Base-by-base conservation (phyloP, 2,888 invertebrate species). In the Neoscelio sp. region DNA sequence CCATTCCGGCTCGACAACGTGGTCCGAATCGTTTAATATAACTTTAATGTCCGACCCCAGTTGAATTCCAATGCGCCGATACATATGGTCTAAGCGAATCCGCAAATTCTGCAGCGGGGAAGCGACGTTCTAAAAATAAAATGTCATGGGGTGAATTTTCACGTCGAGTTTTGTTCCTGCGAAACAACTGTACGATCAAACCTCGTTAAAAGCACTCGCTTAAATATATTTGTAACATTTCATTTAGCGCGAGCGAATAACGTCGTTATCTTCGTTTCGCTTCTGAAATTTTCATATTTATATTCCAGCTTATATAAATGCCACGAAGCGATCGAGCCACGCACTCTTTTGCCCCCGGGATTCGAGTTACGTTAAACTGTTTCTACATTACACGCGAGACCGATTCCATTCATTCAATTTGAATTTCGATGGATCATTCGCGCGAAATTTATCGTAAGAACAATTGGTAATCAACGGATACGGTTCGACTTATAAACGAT, bases 131-230 rank as follows among this genome's bases (percentile, higher is more conserved):
- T 80, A 81, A 82, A 85, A 87, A 87, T 86, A 85, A 85, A 87
- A 83, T 82, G 79, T 83, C 85, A 82, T 83, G 82, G 86, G 86
- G 84, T 84, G 85, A 87, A 84, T 86, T 86, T 87, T 85, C 85
- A 80, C 83, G 65, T 67, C 56, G 74, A 62, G 73, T 48, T 13
- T 30, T 15, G 40, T 58, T 48, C 58, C 54, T 79, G 67, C 71
- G 73, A 65, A 65, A 56, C 65, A 60, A 65, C 40, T 46, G 54
- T 48, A 38, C 60, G 65, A 42, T 68, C 60, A 65, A 76, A 70
- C 70, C 70, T 67, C 48, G 78, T 81, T 78, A 35, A 60, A 74
- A 83, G 83, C 84, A 85, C 82, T 82, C 82, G 85, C 81, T 81
- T 58, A 50, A 68, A 77, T 82, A 52, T 64, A 65, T 60, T 33